Evolutionary conservation across 2,797 vertebrate genomes (phyloP).

Genomic region (Diplodus sargus): DNA sequence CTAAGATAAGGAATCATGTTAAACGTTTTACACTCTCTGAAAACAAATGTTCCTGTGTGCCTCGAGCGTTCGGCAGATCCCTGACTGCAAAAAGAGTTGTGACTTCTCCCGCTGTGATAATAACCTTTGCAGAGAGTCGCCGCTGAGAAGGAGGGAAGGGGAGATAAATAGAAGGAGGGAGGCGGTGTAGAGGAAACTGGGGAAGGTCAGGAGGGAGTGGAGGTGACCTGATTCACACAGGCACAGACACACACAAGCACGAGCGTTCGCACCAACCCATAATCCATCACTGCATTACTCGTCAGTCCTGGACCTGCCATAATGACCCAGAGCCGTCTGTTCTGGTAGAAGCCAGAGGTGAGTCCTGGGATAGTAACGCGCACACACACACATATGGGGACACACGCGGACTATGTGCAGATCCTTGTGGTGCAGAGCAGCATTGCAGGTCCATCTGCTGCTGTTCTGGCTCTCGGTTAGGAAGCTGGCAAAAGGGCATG

Average conservation of each 20-base stretch:
- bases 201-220: slow-evolving; percentile 74
- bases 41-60: neutral
- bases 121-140: slow-evolving; percentile 41
- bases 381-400: slow-evolving; percentile 20
- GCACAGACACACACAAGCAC: slow-evolving; percentile 6
- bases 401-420: slow-evolving; percentile 8
- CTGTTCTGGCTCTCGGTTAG: slow-evolving; percentile 13
- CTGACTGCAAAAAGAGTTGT: slow-evolving; percentile 34
- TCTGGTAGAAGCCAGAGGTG: slow-evolving; percentile 62
- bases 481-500: slow-evolving; percentile 19
- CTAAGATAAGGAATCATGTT: neutral
- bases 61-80: slow-evolving; percentile 5
- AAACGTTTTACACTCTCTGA: neutral
- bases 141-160: slow-evolving; percentile 39
- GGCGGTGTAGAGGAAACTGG: slow-evolving; percentile 57
- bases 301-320: slow-evolving; percentile 53
- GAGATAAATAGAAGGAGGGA: slow-evolving; percentile 40
- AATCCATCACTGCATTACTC: slow-evolving; percentile 66
- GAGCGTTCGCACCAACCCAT: slow-evolving; percentile 42
- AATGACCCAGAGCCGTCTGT: slow-evolving; percentile 64
- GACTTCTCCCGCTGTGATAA: slow-evolving; percentile 43
- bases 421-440: slow-evolving; percentile 39
- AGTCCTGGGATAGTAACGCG: slow-evolving; percentile 40
- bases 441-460: slow-evolving; percentile 48
- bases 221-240: slow-evolving; percentile 73